Percentiles rank a stretch among this genome's conserved stretches.
Evolutionary conservation across 2,113 vertebrate species (phyloP).

Genomic region (Himantopus leucocephalus): DNA sequence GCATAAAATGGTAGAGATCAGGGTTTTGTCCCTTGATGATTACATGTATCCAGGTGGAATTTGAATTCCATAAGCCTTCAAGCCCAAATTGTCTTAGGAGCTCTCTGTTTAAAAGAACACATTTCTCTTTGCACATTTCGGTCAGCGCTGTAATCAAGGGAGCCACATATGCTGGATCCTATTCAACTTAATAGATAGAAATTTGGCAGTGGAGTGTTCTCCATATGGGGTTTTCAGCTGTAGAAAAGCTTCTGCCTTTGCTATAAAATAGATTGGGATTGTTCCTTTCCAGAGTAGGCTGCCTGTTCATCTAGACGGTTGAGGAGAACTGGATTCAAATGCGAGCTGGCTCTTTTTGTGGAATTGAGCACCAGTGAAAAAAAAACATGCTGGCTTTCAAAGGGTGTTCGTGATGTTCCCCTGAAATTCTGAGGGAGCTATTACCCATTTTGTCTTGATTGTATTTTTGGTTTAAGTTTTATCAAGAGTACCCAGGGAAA

Average conservation of each 20-base stretch:
- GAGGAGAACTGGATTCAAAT: conserved; percentile 2
- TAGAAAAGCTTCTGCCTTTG: conserved; percentile 51
- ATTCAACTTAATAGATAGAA: conserved; percentile 60
- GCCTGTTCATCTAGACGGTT: neutral
- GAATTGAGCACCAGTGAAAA: neutral
- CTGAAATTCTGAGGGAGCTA: neutral
- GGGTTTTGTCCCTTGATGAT: neutral
- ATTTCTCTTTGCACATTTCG: conserved; percentile 25
- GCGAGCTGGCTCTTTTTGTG: neutral
- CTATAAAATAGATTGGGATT: conserved; percentile 29
- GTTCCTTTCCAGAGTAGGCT: conserved; percentile 29
- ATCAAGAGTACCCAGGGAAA: neutral
- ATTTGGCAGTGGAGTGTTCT: conserved; percentile 55
- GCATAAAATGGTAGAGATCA: neutral
- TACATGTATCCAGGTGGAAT: conserved; percentile 5
- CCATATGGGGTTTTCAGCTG: conserved; percentile 63
- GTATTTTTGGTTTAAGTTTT: conserved; percentile 6
- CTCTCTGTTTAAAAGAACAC: conserved; percentile 15
- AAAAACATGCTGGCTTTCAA: neutral
- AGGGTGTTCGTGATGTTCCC: neutral
- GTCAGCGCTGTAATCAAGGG: conserved; percentile 44
- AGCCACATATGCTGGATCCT: conserved; percentile 57
- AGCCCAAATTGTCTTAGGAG: conserved; percentile 2
- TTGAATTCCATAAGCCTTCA: neutral
- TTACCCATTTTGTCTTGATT: neutral